Conservation (phyloP, 2,113 vertebrate species). For the Gavialis gangeticus region DNA sequence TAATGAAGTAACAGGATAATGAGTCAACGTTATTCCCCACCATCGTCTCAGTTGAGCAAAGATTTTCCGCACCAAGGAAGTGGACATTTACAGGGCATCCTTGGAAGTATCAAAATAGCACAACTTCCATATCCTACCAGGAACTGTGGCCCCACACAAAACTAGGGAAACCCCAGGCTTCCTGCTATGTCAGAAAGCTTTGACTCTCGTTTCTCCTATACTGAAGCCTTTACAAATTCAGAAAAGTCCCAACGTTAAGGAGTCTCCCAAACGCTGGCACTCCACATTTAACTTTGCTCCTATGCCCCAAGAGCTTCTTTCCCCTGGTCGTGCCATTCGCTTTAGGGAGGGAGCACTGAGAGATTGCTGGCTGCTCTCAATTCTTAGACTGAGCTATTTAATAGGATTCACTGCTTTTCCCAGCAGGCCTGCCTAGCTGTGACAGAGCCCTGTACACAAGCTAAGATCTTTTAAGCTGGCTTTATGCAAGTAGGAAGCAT, state of each 20-base stretch:
- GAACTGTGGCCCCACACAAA: accelerated
- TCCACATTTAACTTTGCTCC: background rate
- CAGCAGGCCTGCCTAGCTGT: no score
- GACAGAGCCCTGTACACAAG: background rate
- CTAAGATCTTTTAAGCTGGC: background rate
- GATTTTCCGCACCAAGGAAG: background rate
- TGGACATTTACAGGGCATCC: background rate
- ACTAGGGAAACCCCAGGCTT: conserved; percentile 33
- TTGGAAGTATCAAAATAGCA: background rate
- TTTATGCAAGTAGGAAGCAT: background rate
- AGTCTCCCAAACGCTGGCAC: background rate
- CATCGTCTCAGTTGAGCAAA: background rate
- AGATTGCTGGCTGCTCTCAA: background rate
- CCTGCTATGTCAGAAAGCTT: background rate
- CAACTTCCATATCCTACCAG: background rate
- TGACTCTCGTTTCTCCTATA: no score
- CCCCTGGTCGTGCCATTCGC: background rate
- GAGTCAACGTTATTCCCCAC: conserved; percentile 51
- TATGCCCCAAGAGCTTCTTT: background rate
- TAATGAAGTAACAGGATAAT: background rate
- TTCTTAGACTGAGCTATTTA: no score
- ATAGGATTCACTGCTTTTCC: no score
- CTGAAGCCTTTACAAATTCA: no score
- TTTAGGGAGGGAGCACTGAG: background rate
- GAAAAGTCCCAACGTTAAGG: background rate